A percentile compares a stretch with the other conserved stretches of the same genome.
phyloP scores from a whole-genome alignment of 2,888 invertebrate species.

The Dicyrtoma fusca region DNA sequence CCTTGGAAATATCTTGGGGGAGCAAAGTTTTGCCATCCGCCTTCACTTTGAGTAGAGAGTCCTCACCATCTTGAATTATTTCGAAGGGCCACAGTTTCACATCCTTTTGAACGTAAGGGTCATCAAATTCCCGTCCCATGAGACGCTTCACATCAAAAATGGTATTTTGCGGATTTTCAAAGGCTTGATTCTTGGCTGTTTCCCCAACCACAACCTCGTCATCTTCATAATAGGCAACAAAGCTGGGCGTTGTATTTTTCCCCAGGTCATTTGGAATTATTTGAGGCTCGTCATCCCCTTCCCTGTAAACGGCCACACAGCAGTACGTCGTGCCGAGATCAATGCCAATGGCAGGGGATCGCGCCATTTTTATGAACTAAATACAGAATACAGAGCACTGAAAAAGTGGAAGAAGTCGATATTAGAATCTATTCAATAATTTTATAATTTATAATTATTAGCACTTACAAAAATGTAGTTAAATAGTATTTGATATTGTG shows the following conservation, averaged over 20 bases:
- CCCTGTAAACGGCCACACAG: not conserved
- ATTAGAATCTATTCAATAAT: no score
- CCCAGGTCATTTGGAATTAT: slow-evolving; percentile 33
- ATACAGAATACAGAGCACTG: no score
- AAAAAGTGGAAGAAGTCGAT: no score
- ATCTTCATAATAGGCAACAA: slow-evolving; percentile 18
- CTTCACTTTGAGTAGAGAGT: slow-evolving; percentile 32
- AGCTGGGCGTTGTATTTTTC: slow-evolving; percentile 32
- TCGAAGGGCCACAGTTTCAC: slow-evolving; percentile 94
- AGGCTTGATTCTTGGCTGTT: not conserved
- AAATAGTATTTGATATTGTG: no score
- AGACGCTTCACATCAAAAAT: slow-evolving; percentile 81
- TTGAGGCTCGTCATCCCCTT: not conserved
- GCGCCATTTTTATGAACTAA: no score
- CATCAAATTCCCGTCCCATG: slow-evolving; percentile 87
- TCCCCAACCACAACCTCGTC: slow-evolving; percentile 25
- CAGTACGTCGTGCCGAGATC: slow-evolving; percentile 3
- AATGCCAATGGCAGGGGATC: not conserved
- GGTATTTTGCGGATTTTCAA: not conserved
- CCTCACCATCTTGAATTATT: slow-evolving; percentile 73
- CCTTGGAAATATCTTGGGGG: slow-evolving; percentile 67
- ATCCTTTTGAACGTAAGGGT: slow-evolving; percentile 85
- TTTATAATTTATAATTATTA: no score
- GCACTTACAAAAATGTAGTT: no score
- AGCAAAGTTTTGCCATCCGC: slow-evolving; percentile 63